These are phyloP conservation scores for Hafferia zeledoni DNA, from an alignment of 2,797 vertebrate species.

Conservation along the genomic window DNA sequence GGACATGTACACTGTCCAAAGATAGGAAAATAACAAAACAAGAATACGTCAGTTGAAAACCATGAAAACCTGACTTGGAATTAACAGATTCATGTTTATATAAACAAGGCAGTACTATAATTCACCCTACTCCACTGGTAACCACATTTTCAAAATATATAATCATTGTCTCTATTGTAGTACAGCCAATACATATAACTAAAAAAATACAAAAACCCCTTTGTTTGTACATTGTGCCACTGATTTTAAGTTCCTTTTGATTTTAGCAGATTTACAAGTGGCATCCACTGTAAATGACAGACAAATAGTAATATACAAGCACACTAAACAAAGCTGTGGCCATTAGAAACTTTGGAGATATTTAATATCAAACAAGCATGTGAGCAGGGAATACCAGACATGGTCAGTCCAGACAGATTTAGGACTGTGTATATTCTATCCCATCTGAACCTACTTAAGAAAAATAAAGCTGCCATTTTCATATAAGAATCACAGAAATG, in stretches of 20 bases:
- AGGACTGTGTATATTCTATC: not conserved
- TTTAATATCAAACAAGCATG: not conserved
- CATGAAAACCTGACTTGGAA: not conserved
- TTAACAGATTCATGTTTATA: conserved; percentile 1
- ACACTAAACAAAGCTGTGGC: not conserved
- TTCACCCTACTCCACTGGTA: not conserved
- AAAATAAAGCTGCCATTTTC: not conserved
- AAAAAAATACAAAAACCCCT: not conserved
- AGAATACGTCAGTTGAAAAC: conserved; percentile 3
- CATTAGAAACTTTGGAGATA: not conserved
- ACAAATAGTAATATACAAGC: not conserved
- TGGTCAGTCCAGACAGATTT: not conserved
- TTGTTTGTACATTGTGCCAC: not conserved
- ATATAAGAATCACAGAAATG: not conserved
- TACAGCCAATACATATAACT: not conserved
- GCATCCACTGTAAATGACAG: not conserved
- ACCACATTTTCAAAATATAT: not conserved
- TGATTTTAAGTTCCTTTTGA: not conserved
- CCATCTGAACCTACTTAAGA: not conserved
- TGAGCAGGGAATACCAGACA: not conserved
- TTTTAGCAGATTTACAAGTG: not conserved
- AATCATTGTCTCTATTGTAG: not conserved
- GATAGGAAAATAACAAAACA: not conserved
- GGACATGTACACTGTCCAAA: conserved; percentile 15
- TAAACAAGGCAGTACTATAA: not conserved